Conservation (phyloP, 2,113 vertebrate genomes). For the Tinamus guttatus region DNA sequence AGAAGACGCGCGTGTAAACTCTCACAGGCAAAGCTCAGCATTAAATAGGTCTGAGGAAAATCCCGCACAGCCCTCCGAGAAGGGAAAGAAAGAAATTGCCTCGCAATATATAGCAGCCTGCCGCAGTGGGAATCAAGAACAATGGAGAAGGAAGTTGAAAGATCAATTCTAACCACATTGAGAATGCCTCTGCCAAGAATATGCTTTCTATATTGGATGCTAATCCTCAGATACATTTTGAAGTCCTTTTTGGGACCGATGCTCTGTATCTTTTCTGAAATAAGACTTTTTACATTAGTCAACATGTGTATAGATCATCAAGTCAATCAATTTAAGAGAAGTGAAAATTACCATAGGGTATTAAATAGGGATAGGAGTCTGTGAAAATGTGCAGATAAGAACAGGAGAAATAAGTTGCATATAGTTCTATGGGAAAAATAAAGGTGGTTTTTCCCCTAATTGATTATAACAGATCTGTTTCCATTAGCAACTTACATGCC, state of each 20-base stretch:
- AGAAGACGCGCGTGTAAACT: not conserved
- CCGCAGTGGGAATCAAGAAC: not conserved
- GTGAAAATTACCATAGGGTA: not conserved
- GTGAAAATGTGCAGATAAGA: not conserved
- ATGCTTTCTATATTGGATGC: not conserved
- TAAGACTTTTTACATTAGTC: not conserved
- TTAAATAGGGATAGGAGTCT: not conserved
- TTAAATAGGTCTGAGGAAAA: not conserved
- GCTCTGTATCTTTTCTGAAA: not conserved
- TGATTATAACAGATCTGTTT: not conserved
- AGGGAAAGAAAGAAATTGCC: not conserved
- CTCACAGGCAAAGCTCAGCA: not conserved
- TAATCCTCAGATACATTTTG: not conserved
- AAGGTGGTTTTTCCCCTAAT: not conserved
- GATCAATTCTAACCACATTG: conserved; percentile 1
- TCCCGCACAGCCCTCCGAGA: not conserved
- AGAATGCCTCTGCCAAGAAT: not conserved
- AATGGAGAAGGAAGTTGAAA: not conserved
- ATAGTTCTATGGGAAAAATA: not conserved
- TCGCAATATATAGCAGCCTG: not conserved
- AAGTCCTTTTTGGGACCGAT: not conserved
- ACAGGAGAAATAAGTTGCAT: not conserved
- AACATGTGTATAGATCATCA: not conserved
- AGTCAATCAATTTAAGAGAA: not conserved
- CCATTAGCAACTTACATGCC: not conserved